Base-by-base conservation (phyloP, 1,140 invertebrate genomes). In the Lepeophtheirus salmonis region DNA sequence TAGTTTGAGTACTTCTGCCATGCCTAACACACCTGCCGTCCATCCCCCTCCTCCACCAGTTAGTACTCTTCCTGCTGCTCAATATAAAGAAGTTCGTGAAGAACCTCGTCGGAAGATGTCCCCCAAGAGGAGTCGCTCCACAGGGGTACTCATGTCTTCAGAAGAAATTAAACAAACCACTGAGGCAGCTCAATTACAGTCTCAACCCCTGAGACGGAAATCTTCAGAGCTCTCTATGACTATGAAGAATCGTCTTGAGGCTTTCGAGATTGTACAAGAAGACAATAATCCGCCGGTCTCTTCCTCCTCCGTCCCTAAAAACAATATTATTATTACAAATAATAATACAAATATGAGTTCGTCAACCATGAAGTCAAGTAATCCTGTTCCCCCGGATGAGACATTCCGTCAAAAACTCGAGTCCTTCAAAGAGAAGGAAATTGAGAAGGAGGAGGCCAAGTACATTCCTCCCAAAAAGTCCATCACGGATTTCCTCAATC, bases 141-240 rank as follows among this genome's bases (percentile, higher is more conserved):
- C 30, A 10, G 30, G 30, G 6, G 30, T 41, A 6, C 30, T 41
- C 30, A 41, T 41, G 30, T 41, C 30, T n/a, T 41, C 30, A 10
- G 30, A 41, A 41, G 30, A 41, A n/a, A 41, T 41, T n/a, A 41
- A 41, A 41, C 30, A 41, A n/a, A 41, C 30, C n/a, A 41, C 30
- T 10, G 30, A 41, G n/a, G 30, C 30, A 41, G 30, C 30, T n/a
- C 30, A 41, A 41, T n/a, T 41, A 6, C 30, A 41, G 30, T 41
- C 30, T 10, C 30, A 41, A 41, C 20, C 55, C 21, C n/a, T 52
- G 4, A 17, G 55, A 2, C 21, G 26, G 55, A 57, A 57, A 21
- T 57, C 55, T 23, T 57, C 55, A 2, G 55, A 57, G 16, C 55
- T 57, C 10, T 57, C 55, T 12, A 30, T 13, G 13, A n/a, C 55